phyloP scores from a whole-genome alignment of 2,113 vertebrate genomes.

The Brachyistius frenatus region DNA sequence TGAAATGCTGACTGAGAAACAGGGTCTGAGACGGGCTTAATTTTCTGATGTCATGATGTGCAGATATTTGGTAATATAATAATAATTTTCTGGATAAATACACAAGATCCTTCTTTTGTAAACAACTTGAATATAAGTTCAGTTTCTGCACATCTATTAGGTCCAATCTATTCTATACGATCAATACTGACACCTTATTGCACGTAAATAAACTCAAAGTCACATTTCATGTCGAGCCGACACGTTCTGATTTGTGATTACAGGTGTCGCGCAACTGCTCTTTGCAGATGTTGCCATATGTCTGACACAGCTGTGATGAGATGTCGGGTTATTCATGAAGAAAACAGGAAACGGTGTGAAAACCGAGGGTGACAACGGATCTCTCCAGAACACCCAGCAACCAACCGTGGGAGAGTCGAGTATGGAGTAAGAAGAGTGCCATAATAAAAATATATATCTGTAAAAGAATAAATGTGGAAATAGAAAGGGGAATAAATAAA shows the following conservation, averaged over 20 bases:
- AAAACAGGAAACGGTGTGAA: neutral
- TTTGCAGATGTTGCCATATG: slow-evolving; percentile 15
- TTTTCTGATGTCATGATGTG: neutral
- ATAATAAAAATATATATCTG: too few species aligned
- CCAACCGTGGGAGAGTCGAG: too few species aligned
- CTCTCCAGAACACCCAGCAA: neutral
- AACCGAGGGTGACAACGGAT: neutral
- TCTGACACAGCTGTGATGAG: slow-evolving; percentile 21
- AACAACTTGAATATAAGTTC: neutral
- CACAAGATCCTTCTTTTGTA: neutral
- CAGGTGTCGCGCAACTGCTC: slow-evolving; percentile 38
- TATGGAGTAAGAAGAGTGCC: too few species aligned
- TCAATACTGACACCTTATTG: neutral
- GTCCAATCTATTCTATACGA: neutral
- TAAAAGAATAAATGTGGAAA: too few species aligned
- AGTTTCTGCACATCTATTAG: neutral
- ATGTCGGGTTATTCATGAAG: slow-evolving; percentile 14
- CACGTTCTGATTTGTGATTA: slow-evolving; percentile 22
- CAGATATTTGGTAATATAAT: neutral
- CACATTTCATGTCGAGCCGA: neutral
- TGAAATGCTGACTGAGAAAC: slow-evolving; percentile 23
- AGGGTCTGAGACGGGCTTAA: neutral
- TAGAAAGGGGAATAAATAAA: too few species aligned
- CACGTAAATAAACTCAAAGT: slow-evolving; percentile 9
- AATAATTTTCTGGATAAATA: neutral